Conservation (phyloP, 2,797 vertebrate species). For the Onychomys torridus region DNA sequence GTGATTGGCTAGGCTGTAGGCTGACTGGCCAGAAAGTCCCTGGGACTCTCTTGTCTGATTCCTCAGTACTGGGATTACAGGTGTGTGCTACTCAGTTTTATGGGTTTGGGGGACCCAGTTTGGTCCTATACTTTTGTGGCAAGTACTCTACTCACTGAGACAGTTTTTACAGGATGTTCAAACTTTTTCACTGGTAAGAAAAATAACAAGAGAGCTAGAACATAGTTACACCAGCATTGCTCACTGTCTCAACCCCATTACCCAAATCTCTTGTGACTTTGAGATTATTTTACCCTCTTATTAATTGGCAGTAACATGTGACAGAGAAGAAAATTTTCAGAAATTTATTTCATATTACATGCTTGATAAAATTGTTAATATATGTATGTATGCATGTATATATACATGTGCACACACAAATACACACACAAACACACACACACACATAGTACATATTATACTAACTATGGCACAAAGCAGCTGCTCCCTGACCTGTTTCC, state of each 20-base stretch:
- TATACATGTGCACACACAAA: neutral
- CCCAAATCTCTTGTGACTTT: neutral
- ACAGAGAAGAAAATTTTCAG: neutral
- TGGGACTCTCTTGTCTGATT: neutral
- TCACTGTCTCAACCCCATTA: neutral
- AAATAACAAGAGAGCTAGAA: neutral
- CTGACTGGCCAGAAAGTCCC: neutral
- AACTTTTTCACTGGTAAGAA: neutral
- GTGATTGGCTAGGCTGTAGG: neutral
- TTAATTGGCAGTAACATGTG: neutral
- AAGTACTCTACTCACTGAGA: neutral
- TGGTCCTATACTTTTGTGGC: neutral
- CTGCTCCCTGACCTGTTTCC: neutral
- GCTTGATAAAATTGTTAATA: neutral
- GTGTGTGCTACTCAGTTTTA: neutral
- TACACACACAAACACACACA: neutral
- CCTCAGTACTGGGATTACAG: neutral
- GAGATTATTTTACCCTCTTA: conserved; percentile 41
- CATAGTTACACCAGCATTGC: neutral
- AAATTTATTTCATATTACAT: conserved; percentile 2
- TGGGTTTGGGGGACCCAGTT: neutral
- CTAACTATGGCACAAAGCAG: conserved; percentile 29
- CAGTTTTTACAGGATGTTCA: neutral
- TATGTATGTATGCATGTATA: neutral
- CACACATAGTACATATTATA: neutral